phyloP scores from a whole-genome alignment of 2,113 vertebrate species.

The Megaceryle torquata region DNA sequence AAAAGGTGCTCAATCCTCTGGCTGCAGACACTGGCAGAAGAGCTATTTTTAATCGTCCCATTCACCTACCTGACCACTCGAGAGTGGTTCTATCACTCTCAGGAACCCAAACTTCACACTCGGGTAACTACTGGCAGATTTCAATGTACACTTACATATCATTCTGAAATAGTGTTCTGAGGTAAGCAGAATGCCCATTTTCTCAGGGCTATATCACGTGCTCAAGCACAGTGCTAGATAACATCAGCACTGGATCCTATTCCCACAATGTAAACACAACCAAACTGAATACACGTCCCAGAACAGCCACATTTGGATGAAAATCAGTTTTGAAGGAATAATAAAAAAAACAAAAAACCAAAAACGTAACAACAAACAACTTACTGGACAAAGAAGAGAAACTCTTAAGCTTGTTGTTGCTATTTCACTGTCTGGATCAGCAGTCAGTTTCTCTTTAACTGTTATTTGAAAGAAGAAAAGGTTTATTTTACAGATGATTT shows the following conservation, averaged over 20 bases:
- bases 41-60: neutral
- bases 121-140: neutral
- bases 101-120: neutral
- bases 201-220: neutral
- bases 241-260: neutral
- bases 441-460: conserved; percentile 99
- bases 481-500: conserved; percentile 7
- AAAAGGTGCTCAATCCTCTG: neutral
- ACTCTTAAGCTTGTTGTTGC: conserved; percentile 97
- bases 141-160: neutral
- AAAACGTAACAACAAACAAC: conserved; percentile 6
- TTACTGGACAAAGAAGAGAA: conserved; percentile 98
- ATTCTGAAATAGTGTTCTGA: neutral
- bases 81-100: neutral
- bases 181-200: neutral
- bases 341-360: neutral
- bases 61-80: neutral
- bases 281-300: neutral
- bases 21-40: neutral
- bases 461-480: conserved; percentile 38
- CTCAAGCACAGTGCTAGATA: neutral
- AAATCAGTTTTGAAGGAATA: neutral
- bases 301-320: neutral
- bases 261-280: neutral
- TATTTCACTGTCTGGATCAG: conserved; percentile 99